A percentile compares a stretch with the other conserved stretches of the same genome.
phyloP scores from a whole-genome alignment of 2,888 invertebrate species.

The Rhorus exstirpatorius region DNA sequence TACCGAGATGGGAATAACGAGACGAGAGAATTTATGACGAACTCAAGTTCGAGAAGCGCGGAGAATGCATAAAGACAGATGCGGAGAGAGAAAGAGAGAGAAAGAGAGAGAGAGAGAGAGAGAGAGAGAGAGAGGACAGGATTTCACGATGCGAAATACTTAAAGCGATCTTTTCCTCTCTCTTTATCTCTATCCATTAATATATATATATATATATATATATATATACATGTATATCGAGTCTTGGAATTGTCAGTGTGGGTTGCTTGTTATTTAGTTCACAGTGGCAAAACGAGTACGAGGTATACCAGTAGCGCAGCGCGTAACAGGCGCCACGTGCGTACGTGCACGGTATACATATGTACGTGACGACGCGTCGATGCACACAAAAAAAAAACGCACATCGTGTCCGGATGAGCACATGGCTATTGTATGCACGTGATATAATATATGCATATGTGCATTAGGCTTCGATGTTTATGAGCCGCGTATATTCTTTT shows the following conservation, averaged over 20 bases:
- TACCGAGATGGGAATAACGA: slow-evolving; percentile 2
- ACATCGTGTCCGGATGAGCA: background rate
- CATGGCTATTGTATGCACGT: background rate
- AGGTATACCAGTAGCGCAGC: slow-evolving; percentile 55
- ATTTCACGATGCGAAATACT: background rate
- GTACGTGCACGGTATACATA: slow-evolving; percentile 34
- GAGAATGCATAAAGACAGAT: slow-evolving; percentile 15
- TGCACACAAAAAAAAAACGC: background rate
- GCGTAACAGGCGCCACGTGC: slow-evolving; percentile 68
- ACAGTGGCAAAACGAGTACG: slow-evolving; percentile 26
- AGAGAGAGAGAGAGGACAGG: slow-evolving; percentile 15
- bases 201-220: no score
- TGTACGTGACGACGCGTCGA: slow-evolving; percentile 20
- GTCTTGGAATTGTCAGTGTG: slow-evolving; percentile 44
- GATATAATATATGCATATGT: background rate
- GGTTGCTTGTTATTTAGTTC: slow-evolving; percentile 61
- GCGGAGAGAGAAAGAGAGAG: background rate
- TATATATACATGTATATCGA: no score
- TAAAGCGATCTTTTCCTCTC: background rate
- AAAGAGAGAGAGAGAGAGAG: background rate
- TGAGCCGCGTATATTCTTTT: no score
- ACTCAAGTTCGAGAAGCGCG: slow-evolving; percentile 21
- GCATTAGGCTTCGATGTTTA: background rate
- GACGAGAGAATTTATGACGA: slow-evolving; percentile 27
- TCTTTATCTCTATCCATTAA: background rate